phyloP scores from a whole-genome alignment of 1,140 invertebrate genomes.

The Drosophila burlai region DNA sequence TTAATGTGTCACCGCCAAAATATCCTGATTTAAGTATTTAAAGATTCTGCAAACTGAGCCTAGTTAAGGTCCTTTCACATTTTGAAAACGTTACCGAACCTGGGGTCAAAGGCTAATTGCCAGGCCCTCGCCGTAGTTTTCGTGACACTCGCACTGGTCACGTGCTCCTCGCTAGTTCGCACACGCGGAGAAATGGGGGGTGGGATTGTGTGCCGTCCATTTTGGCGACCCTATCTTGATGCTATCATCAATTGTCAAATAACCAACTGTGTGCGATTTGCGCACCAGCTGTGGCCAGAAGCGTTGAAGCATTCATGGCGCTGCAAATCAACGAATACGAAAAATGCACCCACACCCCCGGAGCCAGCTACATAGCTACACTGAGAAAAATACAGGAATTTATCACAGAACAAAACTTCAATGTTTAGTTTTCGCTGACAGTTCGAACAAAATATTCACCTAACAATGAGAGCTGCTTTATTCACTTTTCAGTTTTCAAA shows the following conservation, averaged over 20 bases:
- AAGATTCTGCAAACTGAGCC: not conserved
- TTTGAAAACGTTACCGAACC: conserved; percentile 6
- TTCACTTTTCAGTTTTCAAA: not conserved
- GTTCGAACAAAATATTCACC: not conserved
- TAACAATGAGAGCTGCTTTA: no score
- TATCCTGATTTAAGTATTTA: not conserved
- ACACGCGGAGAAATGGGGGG: conserved; percentile 18
- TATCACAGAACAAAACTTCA: not conserved
- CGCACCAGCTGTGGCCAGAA: conserved; percentile 77
- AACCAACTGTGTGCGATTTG: conserved; percentile 83
- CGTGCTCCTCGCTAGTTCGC: conserved; percentile 66
- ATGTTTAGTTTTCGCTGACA: not conserved
- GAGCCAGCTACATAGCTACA: conserved; percentile 24
- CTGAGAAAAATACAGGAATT: not conserved
- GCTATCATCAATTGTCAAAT: conserved; percentile 84
- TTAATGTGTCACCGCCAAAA: not conserved
- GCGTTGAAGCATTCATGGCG: conserved; percentile 81
- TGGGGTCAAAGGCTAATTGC: conserved; percentile 48
- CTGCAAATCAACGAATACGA: conserved; percentile 69
- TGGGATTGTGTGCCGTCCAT: conserved; percentile 43
- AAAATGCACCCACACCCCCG: conserved; percentile 16
- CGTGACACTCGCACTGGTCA: conserved; percentile 36
- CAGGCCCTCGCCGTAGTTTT: conserved; percentile 35
- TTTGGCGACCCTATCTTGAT: conserved; percentile 79
- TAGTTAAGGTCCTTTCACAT: not conserved